These are phyloP conservation scores for Hippocampus comes DNA, from an alignment of 2,113 vertebrate species.

Conservation along the genomic window DNA sequence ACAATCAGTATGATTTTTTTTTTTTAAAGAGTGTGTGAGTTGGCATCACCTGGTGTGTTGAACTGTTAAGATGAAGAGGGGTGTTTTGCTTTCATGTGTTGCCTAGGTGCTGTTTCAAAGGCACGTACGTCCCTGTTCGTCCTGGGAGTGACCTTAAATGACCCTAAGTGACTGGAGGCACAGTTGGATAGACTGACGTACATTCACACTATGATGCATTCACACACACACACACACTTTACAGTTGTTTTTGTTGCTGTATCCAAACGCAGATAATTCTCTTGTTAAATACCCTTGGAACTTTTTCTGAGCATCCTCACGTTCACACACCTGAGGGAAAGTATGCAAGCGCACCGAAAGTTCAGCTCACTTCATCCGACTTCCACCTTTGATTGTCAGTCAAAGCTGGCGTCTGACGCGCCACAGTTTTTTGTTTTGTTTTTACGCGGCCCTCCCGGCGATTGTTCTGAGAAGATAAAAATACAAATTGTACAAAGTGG, in stretches of 20 bases:
- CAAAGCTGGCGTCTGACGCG: constrained; percentile 32
- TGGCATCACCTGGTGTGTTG: constrained; percentile 28
- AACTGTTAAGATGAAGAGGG: constrained; percentile 33
- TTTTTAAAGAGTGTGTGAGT: constrained; percentile 6
- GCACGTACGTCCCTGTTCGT: constrained; percentile 55
- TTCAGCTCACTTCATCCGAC: constrained; percentile 37
- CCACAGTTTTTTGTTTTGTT: constrained; percentile 15
- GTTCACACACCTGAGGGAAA: constrained; percentile 54
- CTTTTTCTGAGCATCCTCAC: constrained; percentile 15
- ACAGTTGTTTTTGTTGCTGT: constrained; percentile 2
- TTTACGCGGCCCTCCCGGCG: constrained; percentile 18
- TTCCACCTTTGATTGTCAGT: constrained; percentile 55
- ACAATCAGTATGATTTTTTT: constrained; percentile 4
- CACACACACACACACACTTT: constrained; percentile 2
- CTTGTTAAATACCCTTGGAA: constrained; percentile 4
- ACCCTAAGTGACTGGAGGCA: constrained; percentile 59
- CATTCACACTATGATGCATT: constrained; percentile 33
- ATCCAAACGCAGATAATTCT: not conserved
- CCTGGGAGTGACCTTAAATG: constrained; percentile 48
- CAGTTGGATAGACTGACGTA: constrained; percentile 50
- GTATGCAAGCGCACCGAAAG: constrained; percentile 14
- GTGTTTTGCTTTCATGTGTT: constrained; percentile 36
- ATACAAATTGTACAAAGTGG: constrained; percentile 47
- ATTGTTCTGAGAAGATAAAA: constrained; percentile 29
- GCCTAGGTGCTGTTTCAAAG: constrained; percentile 57